These are phyloP conservation scores for Melieria omissa DNA, from an alignment of 2,888 invertebrate species.

Conservation along the genomic window DNA sequence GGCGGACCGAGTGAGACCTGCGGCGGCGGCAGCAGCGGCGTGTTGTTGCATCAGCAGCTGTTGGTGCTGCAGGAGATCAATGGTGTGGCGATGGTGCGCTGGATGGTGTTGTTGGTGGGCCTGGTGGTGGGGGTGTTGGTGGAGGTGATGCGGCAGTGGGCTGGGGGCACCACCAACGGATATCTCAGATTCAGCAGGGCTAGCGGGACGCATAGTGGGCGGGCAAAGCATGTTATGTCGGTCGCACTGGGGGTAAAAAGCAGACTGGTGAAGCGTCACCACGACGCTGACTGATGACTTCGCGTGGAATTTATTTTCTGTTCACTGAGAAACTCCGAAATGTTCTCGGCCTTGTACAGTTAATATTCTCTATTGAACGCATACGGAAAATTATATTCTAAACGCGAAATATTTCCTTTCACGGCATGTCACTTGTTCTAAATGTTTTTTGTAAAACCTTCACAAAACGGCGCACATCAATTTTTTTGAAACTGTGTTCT, in stretches of 20 bases:
- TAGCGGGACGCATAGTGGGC: conserved; percentile 66
- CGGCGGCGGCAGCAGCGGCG: conserved; percentile 58
- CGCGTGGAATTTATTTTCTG: neutral
- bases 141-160: conserved; percentile 56
- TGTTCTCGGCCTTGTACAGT: too few species aligned
- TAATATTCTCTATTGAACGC: too few species aligned
- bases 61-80: conserved; percentile 61
- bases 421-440: too few species aligned
- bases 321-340: neutral
- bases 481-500: too few species aligned
- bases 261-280: neutral
- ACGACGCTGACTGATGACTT: neutral
- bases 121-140: conserved; percentile 44
- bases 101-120: conserved; percentile 44
- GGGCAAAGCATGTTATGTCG: conserved; percentile 63
- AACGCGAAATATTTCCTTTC: too few species aligned
- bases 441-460: too few species aligned
- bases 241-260: neutral
- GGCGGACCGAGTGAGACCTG: conserved; percentile 52
- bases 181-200: conserved; percentile 67
- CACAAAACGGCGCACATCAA: too few species aligned
- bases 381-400: too few species aligned
- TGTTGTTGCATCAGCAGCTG: conserved; percentile 61
- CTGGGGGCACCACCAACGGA: conserved; percentile 66
- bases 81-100: conserved; percentile 48